Conservation (phyloP, 1,140 invertebrate genomes). For the Akabosia matsudoensis region DNA sequence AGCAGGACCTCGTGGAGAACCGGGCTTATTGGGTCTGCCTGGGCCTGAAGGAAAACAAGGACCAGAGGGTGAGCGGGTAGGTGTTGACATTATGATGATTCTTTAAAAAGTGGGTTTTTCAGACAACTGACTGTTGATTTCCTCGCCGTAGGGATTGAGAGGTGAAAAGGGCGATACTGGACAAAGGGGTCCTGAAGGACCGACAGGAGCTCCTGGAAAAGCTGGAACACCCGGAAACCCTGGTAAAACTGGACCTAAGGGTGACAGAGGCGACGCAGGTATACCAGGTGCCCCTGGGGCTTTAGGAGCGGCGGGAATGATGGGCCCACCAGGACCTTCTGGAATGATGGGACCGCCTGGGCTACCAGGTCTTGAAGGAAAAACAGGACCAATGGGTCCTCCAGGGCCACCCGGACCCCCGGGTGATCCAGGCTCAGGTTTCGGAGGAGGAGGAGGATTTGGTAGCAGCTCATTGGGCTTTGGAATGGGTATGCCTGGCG, state of each 20-base stretch:
- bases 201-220: constrained; percentile 45
- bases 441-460: constrained; percentile 47
- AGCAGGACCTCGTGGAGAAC: constrained; percentile 47
- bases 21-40: constrained; percentile 47
- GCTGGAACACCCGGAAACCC: constrained; percentile 48
- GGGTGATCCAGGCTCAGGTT: constrained; percentile 48
- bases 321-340: constrained; percentile 45
- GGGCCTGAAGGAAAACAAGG: constrained; percentile 50
- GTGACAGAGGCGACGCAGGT: constrained; percentile 55
- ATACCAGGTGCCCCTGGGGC: constrained; percentile 51
- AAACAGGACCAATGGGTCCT: constrained; percentile 51
- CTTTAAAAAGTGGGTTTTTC: background rate
- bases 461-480: constrained; percentile 28
- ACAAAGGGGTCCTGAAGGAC: constrained; percentile 49
- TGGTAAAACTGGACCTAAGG: constrained; percentile 52
- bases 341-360: constrained; percentile 44
- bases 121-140: background rate
- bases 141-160: constrained; percentile 35
- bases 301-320: constrained; percentile 49
- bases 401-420: constrained; percentile 53
- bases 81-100: background rate
- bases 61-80: constrained; percentile 26
- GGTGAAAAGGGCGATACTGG: constrained; percentile 47
- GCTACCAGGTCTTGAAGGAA: constrained; percentile 48
- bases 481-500: constrained; percentile 49